phyloP scores from a whole-genome alignment of 1,140 invertebrate species.

The Meteorus sp. region DNA sequence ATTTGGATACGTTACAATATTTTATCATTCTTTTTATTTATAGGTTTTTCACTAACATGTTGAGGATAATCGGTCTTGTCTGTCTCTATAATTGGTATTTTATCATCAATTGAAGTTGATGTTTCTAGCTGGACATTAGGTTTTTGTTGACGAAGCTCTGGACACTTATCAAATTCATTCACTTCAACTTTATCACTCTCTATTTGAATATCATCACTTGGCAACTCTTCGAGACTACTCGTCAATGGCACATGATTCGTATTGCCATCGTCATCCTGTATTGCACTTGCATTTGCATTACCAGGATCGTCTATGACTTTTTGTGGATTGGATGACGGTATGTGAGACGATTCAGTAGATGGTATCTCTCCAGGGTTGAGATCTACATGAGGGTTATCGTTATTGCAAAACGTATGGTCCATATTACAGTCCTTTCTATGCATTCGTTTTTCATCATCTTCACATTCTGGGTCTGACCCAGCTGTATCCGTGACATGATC shows the following conservation, averaged over 20 bases:
- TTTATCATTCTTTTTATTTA: not conserved
- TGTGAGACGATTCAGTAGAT: too few species aligned
- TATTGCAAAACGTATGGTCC: too few species aligned
- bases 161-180: not conserved
- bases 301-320: too few species aligned
- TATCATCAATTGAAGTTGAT: not conserved
- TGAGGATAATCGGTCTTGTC: too few species aligned
- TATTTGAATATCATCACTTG: not conserved
- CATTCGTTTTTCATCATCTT: conserved; percentile 14
- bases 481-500: conserved; percentile 22
- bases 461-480: conserved; percentile 11
- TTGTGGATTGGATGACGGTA: too few species aligned
- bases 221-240: not conserved
- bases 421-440: not conserved
- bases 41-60: not conserved
- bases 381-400: conserved; percentile 17
- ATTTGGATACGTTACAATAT: conserved; percentile 29
- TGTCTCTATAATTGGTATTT: not conserved
- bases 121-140: conserved; percentile 18
- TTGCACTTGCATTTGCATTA: not conserved
- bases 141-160: conserved; percentile 10
- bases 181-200: not conserved
- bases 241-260: not conserved
- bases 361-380: not conserved
- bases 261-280: not conserved